Conservation (phyloP, 2,797 vertebrate species). For the Acrossocheilus wenchowensis region DNA sequence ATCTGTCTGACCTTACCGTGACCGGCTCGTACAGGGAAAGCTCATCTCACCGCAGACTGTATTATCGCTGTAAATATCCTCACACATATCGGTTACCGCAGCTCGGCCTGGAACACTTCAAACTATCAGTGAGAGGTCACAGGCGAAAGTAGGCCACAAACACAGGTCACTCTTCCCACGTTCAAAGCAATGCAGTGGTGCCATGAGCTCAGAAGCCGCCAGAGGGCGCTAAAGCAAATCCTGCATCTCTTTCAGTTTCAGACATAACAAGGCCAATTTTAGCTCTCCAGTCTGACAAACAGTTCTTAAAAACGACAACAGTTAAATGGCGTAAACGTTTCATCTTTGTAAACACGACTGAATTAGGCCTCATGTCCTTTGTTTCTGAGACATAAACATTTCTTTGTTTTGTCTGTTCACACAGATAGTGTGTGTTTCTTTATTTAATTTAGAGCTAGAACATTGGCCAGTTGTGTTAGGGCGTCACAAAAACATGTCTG, state of each 20-base stretch:
- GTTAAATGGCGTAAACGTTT: not conserved
- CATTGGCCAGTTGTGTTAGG: not conserved
- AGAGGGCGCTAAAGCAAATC: conserved; percentile 27
- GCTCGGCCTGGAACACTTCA: conserved; percentile 4
- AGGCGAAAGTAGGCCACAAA: conserved; percentile 30
- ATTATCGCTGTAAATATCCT: conserved; percentile 50
- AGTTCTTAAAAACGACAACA: conserved; percentile 7
- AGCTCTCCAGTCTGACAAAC: conserved; percentile 11
- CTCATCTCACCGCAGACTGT: conserved; percentile 28
- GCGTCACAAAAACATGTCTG: not conserved
- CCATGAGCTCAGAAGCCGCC: not conserved
- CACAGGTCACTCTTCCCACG: conserved; percentile 23
- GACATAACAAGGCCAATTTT: conserved; percentile 32
- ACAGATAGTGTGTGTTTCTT: not conserved
- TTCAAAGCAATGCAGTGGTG: conserved; percentile 37
- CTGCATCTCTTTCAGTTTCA: not conserved
- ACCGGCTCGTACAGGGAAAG: conserved; percentile 63
- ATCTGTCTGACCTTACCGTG: conserved; percentile 69
- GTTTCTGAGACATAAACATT: conserved; percentile 8
- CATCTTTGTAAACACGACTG: not conserved
- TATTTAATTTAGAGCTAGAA: not conserved
- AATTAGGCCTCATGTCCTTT: conserved; percentile 10
- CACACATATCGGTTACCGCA: conserved; percentile 20
- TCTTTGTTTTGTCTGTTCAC: conserved; percentile 33
- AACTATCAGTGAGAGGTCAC: conserved; percentile 32